Base-by-base conservation (phyloP, 2,888 invertebrate species). In the Argynnis bischoffii region DNA sequence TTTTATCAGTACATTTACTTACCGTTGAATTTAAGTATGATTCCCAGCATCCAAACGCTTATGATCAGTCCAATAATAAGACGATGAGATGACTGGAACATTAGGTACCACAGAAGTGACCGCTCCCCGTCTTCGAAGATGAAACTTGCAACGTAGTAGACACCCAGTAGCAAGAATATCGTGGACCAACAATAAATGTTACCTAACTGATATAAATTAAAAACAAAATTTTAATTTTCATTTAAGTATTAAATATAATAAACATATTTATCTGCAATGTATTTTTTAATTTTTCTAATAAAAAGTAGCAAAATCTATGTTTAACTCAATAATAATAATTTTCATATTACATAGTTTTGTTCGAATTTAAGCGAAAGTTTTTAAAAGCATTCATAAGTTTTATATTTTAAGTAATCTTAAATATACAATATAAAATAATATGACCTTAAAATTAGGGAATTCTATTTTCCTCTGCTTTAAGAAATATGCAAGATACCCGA, bases 401-500 rank as follows among this genome's bases (percentile, higher is more conserved):
- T 26, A 26, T 26, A 26, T 3, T 26, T 3, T 26, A 26, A 26
- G 3, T 1, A 18, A 4, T 5, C 26, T 26, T 26, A 26, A 26
- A 4, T 26, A 26, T 26, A 26, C 4, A 26, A 26, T 26, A 4
- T 26, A 26, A 4, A 26, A 26, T 26, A 26, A 59, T n/a, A 69
- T 35, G 66, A 79, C 79, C 75, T 74, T 76, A 26, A 70, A 71
- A 35, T 71, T 69, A 1, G 56, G 60, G 35, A 75, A 53, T 54
- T 78, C 69, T 6, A 71, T 53, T 50, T 64, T 67, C 1, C 66
- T 75, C 26, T 76, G 75, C 69, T 82, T 82, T 71, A 77, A 77
- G 55, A 77, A 64, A 66, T 83, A 81, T 41, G 84, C 63, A 1
- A 81, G 56, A 73, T 81, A 79, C 0, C 81, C 88, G 8, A 76